These are phyloP conservation scores for Falco naumanni DNA, from an alignment of 2,797 vertebrate genomes.

Conservation along the genomic window DNA sequence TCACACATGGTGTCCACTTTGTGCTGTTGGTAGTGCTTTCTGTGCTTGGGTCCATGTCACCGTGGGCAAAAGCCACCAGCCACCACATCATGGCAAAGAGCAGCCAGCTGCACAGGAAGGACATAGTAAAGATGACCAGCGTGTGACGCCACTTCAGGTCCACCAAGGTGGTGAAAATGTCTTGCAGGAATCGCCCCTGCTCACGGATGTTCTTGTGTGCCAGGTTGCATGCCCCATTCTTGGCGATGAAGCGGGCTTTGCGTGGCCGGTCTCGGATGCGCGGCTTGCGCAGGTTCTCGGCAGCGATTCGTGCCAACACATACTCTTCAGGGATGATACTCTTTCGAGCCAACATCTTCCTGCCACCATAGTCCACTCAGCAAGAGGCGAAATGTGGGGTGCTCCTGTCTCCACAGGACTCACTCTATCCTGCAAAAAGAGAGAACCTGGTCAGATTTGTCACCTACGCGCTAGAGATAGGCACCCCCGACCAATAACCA, in stretches of 20 bases:
- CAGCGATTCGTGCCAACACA: slow-evolving; percentile 88
- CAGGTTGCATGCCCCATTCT: slow-evolving; percentile 94
- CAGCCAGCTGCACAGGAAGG: slow-evolving; percentile 97
- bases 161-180: slow-evolving; percentile 97
- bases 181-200: slow-evolving; percentile 95
- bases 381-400: background rate
- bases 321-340: slow-evolving; percentile 99
- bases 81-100: slow-evolving; percentile 99
- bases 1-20: slow-evolving; percentile 83
- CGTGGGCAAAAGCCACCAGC: slow-evolving; percentile 95
- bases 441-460: background rate
- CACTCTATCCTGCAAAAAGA: background rate
- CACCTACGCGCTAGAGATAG: background rate
- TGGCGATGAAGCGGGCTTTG: slow-evolving; percentile 96
- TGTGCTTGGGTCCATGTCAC: slow-evolving; percentile 84
- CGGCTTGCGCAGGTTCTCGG: slow-evolving; percentile 90
- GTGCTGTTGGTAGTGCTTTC: slow-evolving; percentile 31
- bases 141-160: slow-evolving; percentile 98
- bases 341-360: slow-evolving; percentile 91
- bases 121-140: slow-evolving; percentile 96
- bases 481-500: background rate
- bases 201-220: slow-evolving; percentile 98
- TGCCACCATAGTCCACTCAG: slow-evolving; percentile 65
- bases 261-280: slow-evolving; percentile 91
- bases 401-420: background rate